Evolutionary conservation across 92 coral and sea anemone species (phyloP).

Genomic region (Siderastrea siderea): DNA sequence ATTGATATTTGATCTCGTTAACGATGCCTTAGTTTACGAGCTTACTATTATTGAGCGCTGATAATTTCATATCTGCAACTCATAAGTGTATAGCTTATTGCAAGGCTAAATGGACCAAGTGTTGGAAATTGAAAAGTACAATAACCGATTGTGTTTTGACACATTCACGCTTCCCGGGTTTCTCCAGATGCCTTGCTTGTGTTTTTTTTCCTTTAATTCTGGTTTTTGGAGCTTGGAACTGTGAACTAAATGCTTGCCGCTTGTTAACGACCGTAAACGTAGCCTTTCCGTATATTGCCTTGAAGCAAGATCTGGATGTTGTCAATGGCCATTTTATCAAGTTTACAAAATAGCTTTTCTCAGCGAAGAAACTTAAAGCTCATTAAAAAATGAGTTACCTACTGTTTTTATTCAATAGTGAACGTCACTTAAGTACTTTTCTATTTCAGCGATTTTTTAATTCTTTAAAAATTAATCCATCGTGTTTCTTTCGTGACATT

Average conservation of each 20-base stretch:
- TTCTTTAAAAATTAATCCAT: neutral
- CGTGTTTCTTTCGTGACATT: conserved; percentile 28
- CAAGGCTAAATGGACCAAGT: neutral
- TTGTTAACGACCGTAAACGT: neutral
- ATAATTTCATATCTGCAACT: neutral
- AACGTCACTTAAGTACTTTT: neutral
- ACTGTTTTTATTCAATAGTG: neutral
- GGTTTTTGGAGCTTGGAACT: neutral
- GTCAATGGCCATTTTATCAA: conserved; percentile 5
- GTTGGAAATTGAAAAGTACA: neutral
- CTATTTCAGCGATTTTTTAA: neutral
- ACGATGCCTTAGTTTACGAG: neutral
- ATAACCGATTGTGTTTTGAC: neutral
- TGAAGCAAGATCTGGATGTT: neutral
- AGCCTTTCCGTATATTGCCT: neutral
- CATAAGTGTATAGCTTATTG: neutral
- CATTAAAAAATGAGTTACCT: neutral
- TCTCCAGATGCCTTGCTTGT: neutral
- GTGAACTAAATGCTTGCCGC: neutral
- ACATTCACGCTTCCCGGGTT: neutral
- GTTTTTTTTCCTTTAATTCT: neutral
- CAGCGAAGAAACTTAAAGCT: neutral
- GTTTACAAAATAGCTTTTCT: neutral
- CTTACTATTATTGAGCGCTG: neutral
- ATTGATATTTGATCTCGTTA: neutral